Evolutionary conservation across 37 sponge, comb jelly and placozoan species (phyloP).

Genomic region (Hormiphora californensis): DNA sequence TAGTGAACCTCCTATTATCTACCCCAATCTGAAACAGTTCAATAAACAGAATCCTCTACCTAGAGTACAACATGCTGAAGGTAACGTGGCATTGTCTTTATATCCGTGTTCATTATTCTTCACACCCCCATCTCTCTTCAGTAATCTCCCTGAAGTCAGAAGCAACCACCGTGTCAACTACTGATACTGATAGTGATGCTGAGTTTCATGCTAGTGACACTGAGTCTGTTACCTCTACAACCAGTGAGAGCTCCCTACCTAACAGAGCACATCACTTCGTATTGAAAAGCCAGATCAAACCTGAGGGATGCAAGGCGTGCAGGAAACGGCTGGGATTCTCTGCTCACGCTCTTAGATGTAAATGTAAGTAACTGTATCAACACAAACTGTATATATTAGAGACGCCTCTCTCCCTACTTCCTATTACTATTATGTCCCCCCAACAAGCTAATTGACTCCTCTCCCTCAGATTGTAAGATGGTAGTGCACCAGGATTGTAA

Average conservation of each 20-base stretch:
- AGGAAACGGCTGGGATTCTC: slow-evolving; percentile 27
- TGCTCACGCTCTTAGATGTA: slow-evolving; percentile 39
- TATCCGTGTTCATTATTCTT: background rate
- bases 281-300: slow-evolving; percentile 41
- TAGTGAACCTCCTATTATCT: slow-evolving; percentile 37
- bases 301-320: slow-evolving; percentile 50
- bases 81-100: background rate
- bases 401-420: too few species aligned
- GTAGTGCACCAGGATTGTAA: slow-evolving; percentile 74
- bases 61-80: background rate
- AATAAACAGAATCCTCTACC: slow-evolving; percentile 30
- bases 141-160: slow-evolving; percentile 40
- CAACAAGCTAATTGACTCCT: background rate
- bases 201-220: slow-evolving; percentile 19
- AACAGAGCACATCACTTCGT: slow-evolving; percentile 41
- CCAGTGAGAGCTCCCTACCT: slow-evolving; percentile 49
- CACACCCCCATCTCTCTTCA: background rate
- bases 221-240: slow-evolving; percentile 35
- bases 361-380: background rate
- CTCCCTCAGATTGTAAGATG: slow-evolving; percentile 67
- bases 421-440: too few species aligned
- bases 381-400: too few species aligned
- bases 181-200: slow-evolving; percentile 49
- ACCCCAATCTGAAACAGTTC: slow-evolving; percentile 28
- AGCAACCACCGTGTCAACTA: slow-evolving; percentile 26